A percentile compares a stretch with the other conserved stretches of the same genome.
Evolutionary conservation across 2,888 invertebrate genomes (phyloP).

Genomic region (Deilephila elpenor): DNA sequence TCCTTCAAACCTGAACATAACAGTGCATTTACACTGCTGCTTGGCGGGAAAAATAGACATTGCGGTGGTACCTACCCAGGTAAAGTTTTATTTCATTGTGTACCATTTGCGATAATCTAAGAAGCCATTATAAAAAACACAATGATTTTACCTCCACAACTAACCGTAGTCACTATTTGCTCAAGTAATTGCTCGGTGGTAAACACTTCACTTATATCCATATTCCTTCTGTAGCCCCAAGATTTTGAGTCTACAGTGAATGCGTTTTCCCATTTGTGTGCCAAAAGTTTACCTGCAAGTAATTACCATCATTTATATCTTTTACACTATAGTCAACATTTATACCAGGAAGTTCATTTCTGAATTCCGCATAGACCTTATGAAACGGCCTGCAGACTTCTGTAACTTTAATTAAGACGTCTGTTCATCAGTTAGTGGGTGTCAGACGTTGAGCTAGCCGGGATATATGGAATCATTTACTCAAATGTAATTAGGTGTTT

Average conservation of each 20-base stretch:
- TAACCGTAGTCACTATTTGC: conserved; percentile 90
- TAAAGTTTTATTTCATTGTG: too few relatives aligned
- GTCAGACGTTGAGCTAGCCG: too few relatives aligned
- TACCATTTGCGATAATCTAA: too few relatives aligned
- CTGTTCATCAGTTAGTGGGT: too few relatives aligned
- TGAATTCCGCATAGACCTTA: too few relatives aligned
- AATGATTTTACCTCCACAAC: conserved; percentile 89
- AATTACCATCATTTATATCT: not conserved
- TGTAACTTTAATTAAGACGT: too few relatives aligned
- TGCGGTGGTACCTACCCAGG: too few relatives aligned
- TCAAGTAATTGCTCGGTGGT: conserved; percentile 87
- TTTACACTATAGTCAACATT: not conserved
- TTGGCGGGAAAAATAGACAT: too few relatives aligned
- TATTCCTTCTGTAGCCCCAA: conserved; percentile 93
- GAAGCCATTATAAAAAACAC: not conserved
- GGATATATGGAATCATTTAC: too few relatives aligned
- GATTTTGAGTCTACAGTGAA: conserved; percentile 94
- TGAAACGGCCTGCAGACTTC: too few relatives aligned
- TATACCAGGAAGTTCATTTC: not conserved
- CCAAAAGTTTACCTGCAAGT: conserved; percentile 62
- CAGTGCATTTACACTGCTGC: too few relatives aligned
- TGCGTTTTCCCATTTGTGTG: conserved; percentile 98
- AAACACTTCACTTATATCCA: conserved; percentile 87
- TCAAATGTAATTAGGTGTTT: not conserved
- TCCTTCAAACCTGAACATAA: too few relatives aligned